A percentile compares a stretch with the other conserved stretches of the same genome.
Evolutionary conservation across 2,113 vertebrate genomes (phyloP).

Genomic region (Rhabdomys dilectus): DNA sequence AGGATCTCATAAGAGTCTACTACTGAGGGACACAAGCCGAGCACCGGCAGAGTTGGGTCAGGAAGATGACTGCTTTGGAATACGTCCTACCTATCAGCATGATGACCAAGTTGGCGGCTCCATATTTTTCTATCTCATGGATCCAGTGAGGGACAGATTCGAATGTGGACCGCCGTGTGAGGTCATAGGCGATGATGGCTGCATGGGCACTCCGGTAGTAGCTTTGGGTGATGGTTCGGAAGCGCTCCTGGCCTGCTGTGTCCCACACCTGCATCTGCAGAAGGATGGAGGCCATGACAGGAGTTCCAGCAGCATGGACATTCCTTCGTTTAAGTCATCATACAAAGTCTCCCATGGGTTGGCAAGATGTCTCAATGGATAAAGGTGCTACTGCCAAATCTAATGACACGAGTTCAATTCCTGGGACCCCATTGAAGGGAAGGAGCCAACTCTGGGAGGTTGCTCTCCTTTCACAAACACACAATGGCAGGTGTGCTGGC

Average conservation of each 20-base stretch:
- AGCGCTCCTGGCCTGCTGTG: conserved; percentile 97
- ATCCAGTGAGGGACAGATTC: conserved; percentile 95
- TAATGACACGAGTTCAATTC: not conserved
- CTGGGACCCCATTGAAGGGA: not conserved
- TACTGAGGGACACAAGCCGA: not conserved
- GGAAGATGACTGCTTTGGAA: not conserved
- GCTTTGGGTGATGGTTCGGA: conserved; percentile 99
- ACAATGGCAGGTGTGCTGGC: not conserved
- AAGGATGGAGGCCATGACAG: not conserved
- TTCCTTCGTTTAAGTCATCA: not conserved
- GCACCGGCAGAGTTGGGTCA: not conserved
- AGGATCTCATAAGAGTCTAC: not conserved
- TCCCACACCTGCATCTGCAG: conserved; percentile 98
- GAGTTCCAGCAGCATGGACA: rapidly evolving
- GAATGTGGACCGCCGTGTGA: conserved; percentile 93
- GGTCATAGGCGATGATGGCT: conserved; percentile 97
- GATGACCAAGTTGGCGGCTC: conserved; percentile 92
- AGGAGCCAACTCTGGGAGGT: not conserved
- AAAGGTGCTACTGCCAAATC: too few relatives aligned
- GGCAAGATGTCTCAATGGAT: not conserved
- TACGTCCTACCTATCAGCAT: conserved; percentile 94
- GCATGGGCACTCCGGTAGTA: conserved; percentile 98
- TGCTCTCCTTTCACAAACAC: not conserved
- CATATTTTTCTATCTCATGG: conserved; percentile 94
- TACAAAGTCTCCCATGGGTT: not conserved